phyloP scores from a whole-genome alignment of 2,888 invertebrate genomes.

The Diplolepis rosae region DNA sequence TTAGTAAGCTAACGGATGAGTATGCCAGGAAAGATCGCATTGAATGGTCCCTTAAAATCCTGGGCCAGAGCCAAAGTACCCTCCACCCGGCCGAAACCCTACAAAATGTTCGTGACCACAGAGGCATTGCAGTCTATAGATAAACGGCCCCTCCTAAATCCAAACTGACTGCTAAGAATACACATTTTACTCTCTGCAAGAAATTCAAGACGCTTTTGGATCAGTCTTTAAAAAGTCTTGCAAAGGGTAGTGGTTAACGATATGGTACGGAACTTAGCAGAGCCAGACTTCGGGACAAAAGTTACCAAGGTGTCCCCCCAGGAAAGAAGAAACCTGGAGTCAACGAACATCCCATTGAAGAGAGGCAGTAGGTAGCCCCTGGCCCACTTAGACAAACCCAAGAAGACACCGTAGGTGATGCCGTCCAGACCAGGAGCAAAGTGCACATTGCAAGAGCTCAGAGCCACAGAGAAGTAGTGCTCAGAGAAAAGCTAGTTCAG shows the following conservation, averaged over 20 bases:
- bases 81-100: too few relatives aligned
- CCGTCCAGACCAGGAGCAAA: background rate
- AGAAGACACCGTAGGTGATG: background rate
- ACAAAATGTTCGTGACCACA: background rate
- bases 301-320: background rate
- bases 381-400: background rate
- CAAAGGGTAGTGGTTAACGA: background rate
- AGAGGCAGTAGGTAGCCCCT: background rate
- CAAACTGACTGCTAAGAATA: too few relatives aligned
- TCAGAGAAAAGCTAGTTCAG: too few relatives aligned
- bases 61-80: background rate
- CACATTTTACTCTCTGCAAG: too few relatives aligned
- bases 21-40: background rate
- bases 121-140: background rate
- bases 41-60: background rate
- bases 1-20: too few relatives aligned
- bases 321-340: background rate
- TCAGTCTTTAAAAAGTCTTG: too few relatives aligned
- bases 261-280: background rate
- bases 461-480: too few relatives aligned
- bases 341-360: background rate
- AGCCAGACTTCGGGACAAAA: background rate
- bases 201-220: too few relatives aligned
- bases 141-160: background rate
- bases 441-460: background rate